Conservation (phyloP, 1,140 invertebrate species). For the Drosophila orena region DNA sequence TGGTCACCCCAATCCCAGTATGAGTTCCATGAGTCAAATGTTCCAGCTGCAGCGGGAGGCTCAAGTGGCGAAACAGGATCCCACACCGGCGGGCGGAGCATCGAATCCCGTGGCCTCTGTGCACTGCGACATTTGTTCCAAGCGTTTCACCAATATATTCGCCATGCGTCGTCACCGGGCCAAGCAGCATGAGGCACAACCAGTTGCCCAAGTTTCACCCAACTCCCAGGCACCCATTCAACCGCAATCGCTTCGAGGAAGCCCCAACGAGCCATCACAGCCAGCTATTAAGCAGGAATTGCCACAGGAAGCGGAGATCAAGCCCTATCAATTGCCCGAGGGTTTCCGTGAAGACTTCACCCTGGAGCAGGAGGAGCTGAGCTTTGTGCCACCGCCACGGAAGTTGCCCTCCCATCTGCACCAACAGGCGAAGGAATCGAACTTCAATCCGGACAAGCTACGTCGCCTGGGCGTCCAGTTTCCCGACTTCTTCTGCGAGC, state of each 20-base stretch:
- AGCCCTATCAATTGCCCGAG: conserved; percentile 77
- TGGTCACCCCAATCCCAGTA: conserved; percentile 52
- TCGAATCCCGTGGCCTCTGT: conserved; percentile 57
- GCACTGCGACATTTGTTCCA: conserved; percentile 86
- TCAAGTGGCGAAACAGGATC: conserved; percentile 14
- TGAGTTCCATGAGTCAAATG: conserved; percentile 61
- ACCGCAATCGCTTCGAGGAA: conserved; percentile 32
- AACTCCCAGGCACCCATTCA: conserved; percentile 24
- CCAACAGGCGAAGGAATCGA: conserved; percentile 88
- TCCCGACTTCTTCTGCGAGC: conserved; percentile 95
- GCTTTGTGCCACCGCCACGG: conserved; percentile 86
- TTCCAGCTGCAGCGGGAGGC: conserved; percentile 60
- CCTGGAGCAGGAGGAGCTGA: conserved; percentile 86
- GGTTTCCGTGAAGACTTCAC: conserved; percentile 82
- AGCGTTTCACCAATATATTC: conserved; percentile 86
- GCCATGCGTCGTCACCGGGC: conserved; percentile 86
- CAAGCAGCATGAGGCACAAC: conserved; percentile 84
- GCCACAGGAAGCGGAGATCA: conserved; percentile 5
- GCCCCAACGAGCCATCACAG: conserved; percentile 39
- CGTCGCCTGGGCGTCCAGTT: conserved; percentile 92
- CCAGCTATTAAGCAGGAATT: conserved; percentile 36
- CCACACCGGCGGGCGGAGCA: not conserved
- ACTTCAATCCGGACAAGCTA: conserved; percentile 89
- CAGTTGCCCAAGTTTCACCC: conserved; percentile 35
- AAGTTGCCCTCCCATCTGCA: conserved; percentile 87